These are phyloP conservation scores for Acleris literana DNA, from an alignment of 2,888 invertebrate genomes.

Conservation along the genomic window DNA sequence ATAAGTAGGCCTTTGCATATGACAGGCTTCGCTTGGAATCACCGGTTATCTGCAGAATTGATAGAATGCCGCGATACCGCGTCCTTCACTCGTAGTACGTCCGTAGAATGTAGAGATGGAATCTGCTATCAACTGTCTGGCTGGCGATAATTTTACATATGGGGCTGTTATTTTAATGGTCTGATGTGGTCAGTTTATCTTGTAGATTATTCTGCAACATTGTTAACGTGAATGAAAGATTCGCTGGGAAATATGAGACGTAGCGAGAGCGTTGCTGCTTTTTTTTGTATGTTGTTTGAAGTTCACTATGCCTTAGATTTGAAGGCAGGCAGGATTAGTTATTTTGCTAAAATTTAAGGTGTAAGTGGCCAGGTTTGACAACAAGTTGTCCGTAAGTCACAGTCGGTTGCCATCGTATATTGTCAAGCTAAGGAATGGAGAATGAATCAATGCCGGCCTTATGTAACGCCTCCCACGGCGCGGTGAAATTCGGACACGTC, in stretches of 20 bases:
- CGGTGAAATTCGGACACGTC: slow-evolving; percentile 51
- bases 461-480: slow-evolving; percentile 56
- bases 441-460: slow-evolving; percentile 60
- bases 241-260: background rate
- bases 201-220: background rate
- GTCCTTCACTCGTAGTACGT: slow-evolving; percentile 58
- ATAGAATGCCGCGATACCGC: slow-evolving; percentile 52
- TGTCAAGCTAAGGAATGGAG: slow-evolving; percentile 46
- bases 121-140: slow-evolving; percentile 61
- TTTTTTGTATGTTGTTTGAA: no score
- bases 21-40: slow-evolving; percentile 37
- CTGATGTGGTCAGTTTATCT: slow-evolving; percentile 7
- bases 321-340: no score
- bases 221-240: background rate
- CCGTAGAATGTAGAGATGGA: slow-evolving; percentile 56
- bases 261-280: no score
- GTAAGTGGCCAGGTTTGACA: no score
- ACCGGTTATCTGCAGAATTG: slow-evolving; percentile 44
- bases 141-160: slow-evolving; percentile 62
- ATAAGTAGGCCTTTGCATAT: slow-evolving; percentile 1
- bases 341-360: no score
- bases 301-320: no score
- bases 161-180: slow-evolving; percentile 37
- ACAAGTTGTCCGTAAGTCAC: no score
- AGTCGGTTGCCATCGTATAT: slow-evolving; percentile 23